Evolutionary conservation across 1,140 invertebrate species (phyloP).

Genomic region (Vanessa atalanta): DNA sequence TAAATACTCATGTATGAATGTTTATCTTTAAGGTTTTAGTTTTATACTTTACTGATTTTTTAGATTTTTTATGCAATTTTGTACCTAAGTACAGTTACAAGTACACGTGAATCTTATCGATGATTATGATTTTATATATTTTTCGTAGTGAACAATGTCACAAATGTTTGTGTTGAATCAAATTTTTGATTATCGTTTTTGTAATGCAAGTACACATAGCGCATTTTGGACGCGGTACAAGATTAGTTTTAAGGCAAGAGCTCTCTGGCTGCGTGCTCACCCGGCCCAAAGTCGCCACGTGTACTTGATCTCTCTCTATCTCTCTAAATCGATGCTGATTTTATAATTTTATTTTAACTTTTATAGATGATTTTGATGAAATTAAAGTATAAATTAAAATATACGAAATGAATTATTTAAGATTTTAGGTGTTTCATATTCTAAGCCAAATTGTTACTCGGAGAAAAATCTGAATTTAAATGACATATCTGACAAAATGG

Average conservation of each 20-base stretch:
- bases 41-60: slow-evolving; percentile 65
- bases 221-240: slow-evolving; percentile 45
- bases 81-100: slow-evolving; percentile 75
- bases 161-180: slow-evolving; percentile 48
- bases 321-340: slow-evolving; percentile 46
- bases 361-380: slow-evolving; percentile 60
- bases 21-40: slow-evolving; percentile 70
- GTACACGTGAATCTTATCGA: slow-evolving; percentile 76
- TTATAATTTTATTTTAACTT: slow-evolving; percentile 50
- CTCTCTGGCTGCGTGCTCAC: slow-evolving; percentile 26
- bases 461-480: slow-evolving; percentile 80
- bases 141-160: slow-evolving; percentile 52
- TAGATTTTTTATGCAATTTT: slow-evolving; percentile 69
- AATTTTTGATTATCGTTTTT: slow-evolving; percentile 40
- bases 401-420: slow-evolving; percentile 54
- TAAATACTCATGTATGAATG: slow-evolving; percentile 79
- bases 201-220: slow-evolving; percentile 46
- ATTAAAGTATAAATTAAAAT: slow-evolving; percentile 59
- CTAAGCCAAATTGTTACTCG: slow-evolving; percentile 76
- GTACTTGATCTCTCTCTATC: slow-evolving; percentile 42
- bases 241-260: slow-evolving; percentile 24
- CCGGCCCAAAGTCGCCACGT: slow-evolving; percentile 44
- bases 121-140: slow-evolving; percentile 60
- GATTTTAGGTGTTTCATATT: slow-evolving; percentile 65
- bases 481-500: slow-evolving; percentile 80